Evolutionary conservation across 2,113 vertebrate genomes (phyloP), one percentile per base, ranked within the genome.

Genomic region (Dipodomys stephensi): DNA sequence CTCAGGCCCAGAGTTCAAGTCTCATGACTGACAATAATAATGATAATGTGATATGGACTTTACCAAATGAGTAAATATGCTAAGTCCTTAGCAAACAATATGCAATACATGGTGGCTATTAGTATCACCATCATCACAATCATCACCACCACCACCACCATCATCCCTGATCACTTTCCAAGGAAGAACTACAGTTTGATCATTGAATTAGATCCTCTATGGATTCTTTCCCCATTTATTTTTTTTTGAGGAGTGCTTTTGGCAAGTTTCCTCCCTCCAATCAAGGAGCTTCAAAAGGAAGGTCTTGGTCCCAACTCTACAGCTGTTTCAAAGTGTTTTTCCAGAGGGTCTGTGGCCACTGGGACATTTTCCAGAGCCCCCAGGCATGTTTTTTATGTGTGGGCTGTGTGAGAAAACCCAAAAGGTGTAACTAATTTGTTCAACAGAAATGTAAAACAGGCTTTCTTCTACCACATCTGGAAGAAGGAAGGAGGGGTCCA

Each of bases 381-480:
- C 27, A 87, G 77, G 65, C 85, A 32, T 89, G 69, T 95, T 95
- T 39, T 76, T 90, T 79, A 93, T 90, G 62, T 88, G 49, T 79
- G 49, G 30, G 16, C 39, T 86, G 22, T 80, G 19, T 15, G 76
- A 95, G 78, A 92, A 96, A 96, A 94, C 11, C 28, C 30, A 72
- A 92, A 96, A 94, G 86, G 83, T 92, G 39, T 76, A 95, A 92
- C 53, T 92, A 89, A 96, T 93, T 94, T 90, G 90, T 91, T 95
- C 83, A 95, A 32, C 83, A 93, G 64, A 96, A 96, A 95, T 95
- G 90, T 44, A 71, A 96, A 92, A 90, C 89, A 95, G 93, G 74
- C 72, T 35, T 4, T 10, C 39, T 74, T 86, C 87, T 85, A 4
- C 18, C 76, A 13, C 25, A 12, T 79, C 87, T 83, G 87, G 39